Evolutionary conservation across 2,113 vertebrate species (phyloP).

Genomic region (Podiceps cristatus): DNA sequence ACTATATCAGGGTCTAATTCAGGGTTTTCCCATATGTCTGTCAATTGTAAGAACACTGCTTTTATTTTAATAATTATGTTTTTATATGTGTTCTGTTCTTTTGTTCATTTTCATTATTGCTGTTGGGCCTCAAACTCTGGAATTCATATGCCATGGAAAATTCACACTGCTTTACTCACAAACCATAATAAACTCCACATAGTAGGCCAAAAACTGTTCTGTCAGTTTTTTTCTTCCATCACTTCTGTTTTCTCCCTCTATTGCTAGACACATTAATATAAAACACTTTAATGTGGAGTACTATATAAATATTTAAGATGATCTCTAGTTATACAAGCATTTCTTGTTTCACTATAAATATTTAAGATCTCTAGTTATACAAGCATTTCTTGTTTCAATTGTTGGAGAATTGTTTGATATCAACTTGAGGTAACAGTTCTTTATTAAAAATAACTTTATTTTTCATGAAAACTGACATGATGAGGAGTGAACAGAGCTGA

Average conservation of each 20-base stretch:
- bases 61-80: background rate
- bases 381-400: background rate
- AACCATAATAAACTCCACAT: background rate
- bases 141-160: background rate
- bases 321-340: background rate
- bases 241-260: background rate
- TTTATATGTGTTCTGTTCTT: background rate
- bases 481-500: background rate
- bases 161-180: background rate
- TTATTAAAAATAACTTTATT: background rate
- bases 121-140: background rate
- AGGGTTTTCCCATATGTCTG: background rate
- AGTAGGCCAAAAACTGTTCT: background rate
- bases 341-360: background rate
- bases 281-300: background rate
- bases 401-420: background rate
- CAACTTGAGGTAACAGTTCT: background rate
- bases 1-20: background rate
- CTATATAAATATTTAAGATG: background rate
- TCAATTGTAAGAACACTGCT: background rate
- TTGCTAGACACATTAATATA: background rate
- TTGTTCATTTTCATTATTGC: background rate
- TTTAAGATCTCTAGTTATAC: background rate
- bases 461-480: background rate
- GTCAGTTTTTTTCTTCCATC: background rate